Conservation (phyloP, 2,113 vertebrate species). For the Callipepla californica region DNA sequence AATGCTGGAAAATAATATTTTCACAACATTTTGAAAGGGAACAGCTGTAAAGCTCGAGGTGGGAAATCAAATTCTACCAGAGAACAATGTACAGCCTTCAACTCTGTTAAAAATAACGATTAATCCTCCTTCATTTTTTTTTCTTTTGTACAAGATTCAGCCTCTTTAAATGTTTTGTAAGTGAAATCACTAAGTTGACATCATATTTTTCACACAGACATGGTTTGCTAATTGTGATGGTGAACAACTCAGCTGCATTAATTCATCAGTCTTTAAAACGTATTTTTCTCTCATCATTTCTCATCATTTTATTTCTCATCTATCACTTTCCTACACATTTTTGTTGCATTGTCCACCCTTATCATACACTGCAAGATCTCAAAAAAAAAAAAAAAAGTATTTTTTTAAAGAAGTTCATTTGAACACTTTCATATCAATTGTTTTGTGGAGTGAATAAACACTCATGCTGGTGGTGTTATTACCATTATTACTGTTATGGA, state of each 20-base stretch:
- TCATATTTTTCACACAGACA: conserved; percentile 41
- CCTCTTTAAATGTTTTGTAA: background rate
- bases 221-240: conserved; percentile 44
- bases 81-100: conserved; percentile 24
- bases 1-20: conserved; percentile 44
- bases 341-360: conserved; percentile 3
- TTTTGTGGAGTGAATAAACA: background rate
- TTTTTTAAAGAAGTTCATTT: background rate
- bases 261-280: conserved; percentile 40
- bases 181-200: background rate
- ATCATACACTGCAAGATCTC: background rate
- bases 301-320: conserved; percentile 16
- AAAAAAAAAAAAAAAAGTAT: background rate
- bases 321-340: conserved; percentile 12
- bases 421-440: background rate
- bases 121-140: background rate
- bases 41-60: conserved; percentile 2
- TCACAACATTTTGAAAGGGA: conserved; percentile 32
- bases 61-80: conserved; percentile 19
- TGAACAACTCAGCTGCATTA: conserved; percentile 57
- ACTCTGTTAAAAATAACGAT: conserved; percentile 17
- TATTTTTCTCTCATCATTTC: conserved; percentile 2
- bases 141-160: background rate
- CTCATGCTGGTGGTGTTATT: background rate
- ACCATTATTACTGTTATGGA: background rate